phyloP scores from a whole-genome alignment of 37 sponge, comb jelly and placozoan species.

The Ephydatia muelleri region DNA sequence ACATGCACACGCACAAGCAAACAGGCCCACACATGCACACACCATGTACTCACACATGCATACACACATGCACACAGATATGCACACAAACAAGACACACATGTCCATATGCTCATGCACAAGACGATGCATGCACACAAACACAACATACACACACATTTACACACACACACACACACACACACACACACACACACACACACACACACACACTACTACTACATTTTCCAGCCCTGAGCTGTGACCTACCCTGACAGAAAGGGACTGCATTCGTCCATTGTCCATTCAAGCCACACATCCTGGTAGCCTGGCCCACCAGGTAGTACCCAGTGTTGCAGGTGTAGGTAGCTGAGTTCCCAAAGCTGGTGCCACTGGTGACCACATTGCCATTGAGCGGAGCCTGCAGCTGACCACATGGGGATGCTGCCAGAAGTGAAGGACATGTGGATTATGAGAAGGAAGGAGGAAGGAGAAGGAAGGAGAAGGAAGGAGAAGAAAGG shows the following conservation, averaged over 20 bases:
- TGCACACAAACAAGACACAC: neutral
- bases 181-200: neutral
- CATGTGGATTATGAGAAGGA: neutral
- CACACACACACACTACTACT: neutral
- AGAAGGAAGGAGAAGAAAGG: neutral
- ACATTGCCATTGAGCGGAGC: slow-evolving; percentile 29
- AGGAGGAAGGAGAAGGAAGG: neutral
- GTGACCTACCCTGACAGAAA: neutral
- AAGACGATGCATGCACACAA: slow-evolving; percentile 17
- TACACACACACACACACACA: neutral
- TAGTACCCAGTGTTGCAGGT: slow-evolving; percentile 35
- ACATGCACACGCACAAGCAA: neutral
- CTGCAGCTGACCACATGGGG: slow-evolving; percentile 2
- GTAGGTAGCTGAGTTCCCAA: slow-evolving; percentile 41
- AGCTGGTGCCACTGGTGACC: neutral
- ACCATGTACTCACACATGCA: neutral
- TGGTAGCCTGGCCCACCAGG: slow-evolving; percentile 21
- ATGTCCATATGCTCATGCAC: slow-evolving; percentile 18
- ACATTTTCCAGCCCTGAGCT: neutral
- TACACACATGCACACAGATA: neutral
- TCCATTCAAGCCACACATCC: slow-evolving; percentile 24
- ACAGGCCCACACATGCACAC: neutral
- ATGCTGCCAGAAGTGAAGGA: neutral
- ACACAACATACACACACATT: slow-evolving; percentile 28
- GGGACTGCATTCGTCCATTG: slow-evolving; percentile 2